Conservation (phyloP, 2,888 invertebrate species). For the Papilio gigon region DNA sequence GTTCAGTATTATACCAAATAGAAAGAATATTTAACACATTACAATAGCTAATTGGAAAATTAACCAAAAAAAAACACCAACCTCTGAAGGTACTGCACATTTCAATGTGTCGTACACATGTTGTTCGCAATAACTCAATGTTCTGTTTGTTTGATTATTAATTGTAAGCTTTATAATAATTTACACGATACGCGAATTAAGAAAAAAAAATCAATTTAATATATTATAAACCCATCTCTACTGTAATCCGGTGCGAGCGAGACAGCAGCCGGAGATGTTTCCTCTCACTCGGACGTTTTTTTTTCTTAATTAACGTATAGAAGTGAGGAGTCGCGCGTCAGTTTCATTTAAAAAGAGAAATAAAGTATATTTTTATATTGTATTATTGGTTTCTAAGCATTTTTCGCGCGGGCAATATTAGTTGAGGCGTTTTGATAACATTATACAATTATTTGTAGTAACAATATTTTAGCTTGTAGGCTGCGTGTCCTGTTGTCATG, state of each 20-base stretch:
- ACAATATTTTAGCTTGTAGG: constrained; percentile 51
- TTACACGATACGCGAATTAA: constrained; percentile 12
- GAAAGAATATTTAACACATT: constrained; percentile 41
- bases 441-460: constrained; percentile 63
- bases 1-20: constrained; percentile 48
- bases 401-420: constrained; percentile 59
- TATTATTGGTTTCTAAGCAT: constrained; percentile 66
- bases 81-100: no score
- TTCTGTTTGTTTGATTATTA: constrained; percentile 33
- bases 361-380: constrained; percentile 69
- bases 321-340: constrained; percentile 35
- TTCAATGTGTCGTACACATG: no score
- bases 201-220: no score
- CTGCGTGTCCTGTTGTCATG: constrained; percentile 1
- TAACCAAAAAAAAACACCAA: not conserved
- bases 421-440: constrained; percentile 58
- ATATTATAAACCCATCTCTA: no score
- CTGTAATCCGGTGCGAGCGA: not conserved
- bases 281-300: not conserved
- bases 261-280: not conserved
- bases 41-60: not conserved
- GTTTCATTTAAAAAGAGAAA: constrained; percentile 48
- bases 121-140: constrained; percentile 13
- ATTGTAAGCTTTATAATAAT: constrained; percentile 16
- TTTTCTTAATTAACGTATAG: constrained; percentile 17